Conservation (phyloP, 2,888 invertebrate species). For the Erynnis tages region DNA sequence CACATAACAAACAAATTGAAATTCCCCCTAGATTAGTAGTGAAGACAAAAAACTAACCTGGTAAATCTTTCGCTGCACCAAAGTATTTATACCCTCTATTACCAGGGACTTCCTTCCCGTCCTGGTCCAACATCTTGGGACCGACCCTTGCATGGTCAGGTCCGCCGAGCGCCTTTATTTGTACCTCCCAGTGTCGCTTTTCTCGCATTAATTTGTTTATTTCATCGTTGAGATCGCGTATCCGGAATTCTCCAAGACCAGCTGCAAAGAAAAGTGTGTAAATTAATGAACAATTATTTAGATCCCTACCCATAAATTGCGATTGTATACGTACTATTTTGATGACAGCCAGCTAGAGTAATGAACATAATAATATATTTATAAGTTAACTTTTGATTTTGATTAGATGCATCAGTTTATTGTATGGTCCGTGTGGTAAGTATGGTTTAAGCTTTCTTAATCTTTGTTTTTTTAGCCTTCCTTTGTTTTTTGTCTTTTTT, state of each 20-base stretch:
- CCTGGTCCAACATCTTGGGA: constrained; percentile 95
- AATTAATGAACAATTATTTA: background rate
- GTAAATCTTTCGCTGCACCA: constrained; percentile 98
- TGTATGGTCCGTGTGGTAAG: background rate
- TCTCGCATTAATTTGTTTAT: constrained; percentile 98
- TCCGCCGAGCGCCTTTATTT: constrained; percentile 97
- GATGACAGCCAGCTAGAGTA: too few relatives aligned
- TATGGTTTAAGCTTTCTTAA: constrained; percentile 24
- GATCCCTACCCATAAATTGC: background rate
- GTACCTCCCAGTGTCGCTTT: constrained; percentile 98
- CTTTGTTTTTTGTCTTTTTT: constrained; percentile 38
- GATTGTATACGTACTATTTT: too few relatives aligned
- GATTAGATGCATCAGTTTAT: background rate
- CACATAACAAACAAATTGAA: too few relatives aligned
- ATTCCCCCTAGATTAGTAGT: background rate
- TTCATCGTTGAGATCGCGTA: constrained; percentile 99
- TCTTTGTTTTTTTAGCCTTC: constrained; percentile 36
- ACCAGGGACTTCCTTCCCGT: constrained; percentile 98
- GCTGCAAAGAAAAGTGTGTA: constrained; percentile 75
- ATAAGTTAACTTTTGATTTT: background rate
- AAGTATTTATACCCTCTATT: constrained; percentile 99
- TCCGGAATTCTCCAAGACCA: constrained; percentile 98
- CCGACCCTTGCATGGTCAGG: constrained; percentile 96
- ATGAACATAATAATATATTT: background rate
- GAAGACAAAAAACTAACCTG: constrained; percentile 77